phyloP scores from a whole-genome alignment of 2,797 vertebrate species.

The Phalloptychus januarius region DNA sequence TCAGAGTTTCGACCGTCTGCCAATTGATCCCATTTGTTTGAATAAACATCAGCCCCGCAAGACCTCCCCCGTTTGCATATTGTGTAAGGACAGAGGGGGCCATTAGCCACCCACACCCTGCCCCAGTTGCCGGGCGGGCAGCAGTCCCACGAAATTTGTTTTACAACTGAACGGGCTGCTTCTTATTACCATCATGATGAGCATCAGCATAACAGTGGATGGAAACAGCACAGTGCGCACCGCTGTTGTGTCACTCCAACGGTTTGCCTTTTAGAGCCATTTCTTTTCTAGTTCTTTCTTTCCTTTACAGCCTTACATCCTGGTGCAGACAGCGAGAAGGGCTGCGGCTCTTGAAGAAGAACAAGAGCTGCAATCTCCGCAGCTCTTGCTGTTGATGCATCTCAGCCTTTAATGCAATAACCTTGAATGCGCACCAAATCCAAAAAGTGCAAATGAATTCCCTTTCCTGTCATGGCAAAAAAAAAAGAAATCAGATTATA shows the following conservation, averaged over 20 bases:
- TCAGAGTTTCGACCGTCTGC: not conserved
- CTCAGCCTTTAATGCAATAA: not conserved
- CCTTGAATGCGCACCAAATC: not conserved
- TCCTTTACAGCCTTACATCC: not conserved
- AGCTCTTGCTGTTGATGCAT: no score
- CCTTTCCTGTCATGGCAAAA: not conserved
- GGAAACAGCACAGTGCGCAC: not conserved
- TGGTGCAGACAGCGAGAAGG: not conserved
- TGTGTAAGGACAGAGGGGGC: not conserved
- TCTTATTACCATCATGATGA: not conserved
- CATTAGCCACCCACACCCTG: not conserved
- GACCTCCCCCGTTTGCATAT: constrained; percentile 3
- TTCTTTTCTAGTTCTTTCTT: not conserved
- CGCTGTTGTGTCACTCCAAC: not conserved
- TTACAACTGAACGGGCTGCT: not conserved
- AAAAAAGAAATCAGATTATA: not conserved
- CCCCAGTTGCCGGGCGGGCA: not conserved
- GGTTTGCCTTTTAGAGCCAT: not conserved
- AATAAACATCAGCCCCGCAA: constrained; percentile 7
- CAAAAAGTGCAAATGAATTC: not conserved
- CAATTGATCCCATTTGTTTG: constrained; percentile 7
- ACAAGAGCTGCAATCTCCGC: no score
- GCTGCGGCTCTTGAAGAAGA: not conserved
- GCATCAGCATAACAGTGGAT: constrained; percentile 2
- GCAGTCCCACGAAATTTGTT: not conserved